Percentiles rank a stretch among this genome's conserved stretches.
phyloP scores from a whole-genome alignment of 2,113 vertebrate genomes.

The Vidua chalybeata region DNA sequence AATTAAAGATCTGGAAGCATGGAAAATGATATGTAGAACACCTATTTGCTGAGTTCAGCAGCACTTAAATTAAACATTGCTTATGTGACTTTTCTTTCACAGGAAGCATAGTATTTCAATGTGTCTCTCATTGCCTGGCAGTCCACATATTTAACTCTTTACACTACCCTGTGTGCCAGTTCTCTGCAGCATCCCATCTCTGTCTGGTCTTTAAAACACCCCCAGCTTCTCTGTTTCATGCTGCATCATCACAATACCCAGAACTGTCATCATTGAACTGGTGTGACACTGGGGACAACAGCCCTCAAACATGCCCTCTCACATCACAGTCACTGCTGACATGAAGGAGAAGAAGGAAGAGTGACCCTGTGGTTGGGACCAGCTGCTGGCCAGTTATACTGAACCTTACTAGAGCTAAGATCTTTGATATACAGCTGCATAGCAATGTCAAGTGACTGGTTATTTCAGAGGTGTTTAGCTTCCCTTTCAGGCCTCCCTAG shows the following conservation, averaged over 20 bases:
- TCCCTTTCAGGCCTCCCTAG: not conserved
- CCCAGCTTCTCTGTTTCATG: not conserved
- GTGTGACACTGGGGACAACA: not conserved
- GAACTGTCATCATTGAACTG: not conserved
- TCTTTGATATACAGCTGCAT: not conserved
- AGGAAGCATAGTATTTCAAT: not conserved
- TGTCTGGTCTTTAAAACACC: not conserved
- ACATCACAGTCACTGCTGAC: not conserved
- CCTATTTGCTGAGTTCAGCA: constrained; percentile 45
- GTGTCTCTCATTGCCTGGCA: not conserved
- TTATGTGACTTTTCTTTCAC: not conserved
- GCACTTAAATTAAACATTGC: constrained; percentile 5
- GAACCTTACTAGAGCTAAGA: not conserved
- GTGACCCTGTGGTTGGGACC: not conserved
- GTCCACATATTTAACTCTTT: not conserved
- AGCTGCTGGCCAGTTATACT: not conserved
- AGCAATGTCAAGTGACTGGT: not conserved
- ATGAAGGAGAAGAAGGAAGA: not conserved
- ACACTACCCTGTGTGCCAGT: not conserved
- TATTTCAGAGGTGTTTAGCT: not conserved
- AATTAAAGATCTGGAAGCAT: not conserved
- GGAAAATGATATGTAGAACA: not conserved
- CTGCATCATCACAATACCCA: not conserved
- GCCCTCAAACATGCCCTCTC: not conserved
- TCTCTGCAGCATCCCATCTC: not conserved